Conservation (phyloP, 2,113 vertebrate species). For the Psilopogon haemacephalus region DNA sequence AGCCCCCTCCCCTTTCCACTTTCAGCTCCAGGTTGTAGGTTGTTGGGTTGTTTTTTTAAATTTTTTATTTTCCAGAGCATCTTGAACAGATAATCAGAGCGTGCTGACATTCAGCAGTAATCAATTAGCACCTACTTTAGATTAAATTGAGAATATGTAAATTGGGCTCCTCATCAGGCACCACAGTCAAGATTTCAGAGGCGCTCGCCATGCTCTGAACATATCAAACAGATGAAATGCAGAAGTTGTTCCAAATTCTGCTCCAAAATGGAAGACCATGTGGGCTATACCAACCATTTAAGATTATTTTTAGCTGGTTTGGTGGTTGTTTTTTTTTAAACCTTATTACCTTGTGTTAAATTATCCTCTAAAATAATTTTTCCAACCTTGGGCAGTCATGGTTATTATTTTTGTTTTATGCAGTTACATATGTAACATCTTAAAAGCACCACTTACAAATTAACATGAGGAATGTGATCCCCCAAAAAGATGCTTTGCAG, state of each 20-base stretch:
- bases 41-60: neutral
- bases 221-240: conserved; percentile 68
- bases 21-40: conserved; percentile 39
- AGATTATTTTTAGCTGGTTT: neutral
- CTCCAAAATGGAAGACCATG: conserved; percentile 2
- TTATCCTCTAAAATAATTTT: neutral
- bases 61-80: conserved; percentile 70
- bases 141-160: conserved; percentile 88
- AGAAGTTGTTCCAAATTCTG: conserved; percentile 68
- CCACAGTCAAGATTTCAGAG: conserved; percentile 77
- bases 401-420: neutral
- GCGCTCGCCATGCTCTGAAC: conserved; percentile 66
- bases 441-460: neutral
- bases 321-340: neutral
- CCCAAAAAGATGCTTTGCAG: neutral
- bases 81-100: conserved; percentile 83
- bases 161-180: conserved; percentile 80
- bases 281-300: neutral
- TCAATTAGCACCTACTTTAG: conserved; percentile 87
- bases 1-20: neutral
- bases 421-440: neutral
- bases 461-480: neutral
- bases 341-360: neutral
- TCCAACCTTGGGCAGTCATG: neutral
- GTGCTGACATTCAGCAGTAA: conserved; percentile 83